Conservation (phyloP, 2,113 vertebrate genomes). For the Nyctereutes procyonoides region DNA sequence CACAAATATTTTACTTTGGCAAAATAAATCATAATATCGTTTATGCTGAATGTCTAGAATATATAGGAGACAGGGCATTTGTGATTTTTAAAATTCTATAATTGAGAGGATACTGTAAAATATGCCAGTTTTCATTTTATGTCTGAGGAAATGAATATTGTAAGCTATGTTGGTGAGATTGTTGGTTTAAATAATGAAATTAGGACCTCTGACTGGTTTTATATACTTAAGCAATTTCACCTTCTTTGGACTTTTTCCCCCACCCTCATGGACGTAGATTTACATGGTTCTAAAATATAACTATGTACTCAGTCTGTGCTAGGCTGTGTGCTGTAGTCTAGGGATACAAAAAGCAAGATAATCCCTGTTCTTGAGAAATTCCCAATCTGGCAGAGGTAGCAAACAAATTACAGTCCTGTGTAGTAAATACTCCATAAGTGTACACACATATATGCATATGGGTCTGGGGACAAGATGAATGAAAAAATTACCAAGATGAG, state of each 20-base stretch:
- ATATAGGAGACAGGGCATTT: background rate
- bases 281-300: background rate
- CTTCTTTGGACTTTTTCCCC: background rate
- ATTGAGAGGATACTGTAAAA: background rate
- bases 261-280: background rate
- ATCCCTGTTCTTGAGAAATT: background rate
- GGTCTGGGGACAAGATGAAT: background rate
- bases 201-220: background rate
- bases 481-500: slow-evolving; percentile 47
- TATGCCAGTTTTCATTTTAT: background rate
- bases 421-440: background rate
- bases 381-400: background rate
- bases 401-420: background rate
- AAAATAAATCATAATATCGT: background rate
- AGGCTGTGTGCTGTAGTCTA: background rate
- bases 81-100: slow-evolving; percentile 22
- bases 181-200: slow-evolving; percentile 22
- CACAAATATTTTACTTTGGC: slow-evolving; percentile 35
- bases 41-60: slow-evolving; percentile 22
- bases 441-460: background rate
- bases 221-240: slow-evolving; percentile 11
- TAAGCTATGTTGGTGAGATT: background rate
- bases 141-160: background rate
- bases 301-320: background rate
- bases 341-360: background rate